Conservation (phyloP, 2,888 invertebrate species). For the Chironomus riparius region DNA sequence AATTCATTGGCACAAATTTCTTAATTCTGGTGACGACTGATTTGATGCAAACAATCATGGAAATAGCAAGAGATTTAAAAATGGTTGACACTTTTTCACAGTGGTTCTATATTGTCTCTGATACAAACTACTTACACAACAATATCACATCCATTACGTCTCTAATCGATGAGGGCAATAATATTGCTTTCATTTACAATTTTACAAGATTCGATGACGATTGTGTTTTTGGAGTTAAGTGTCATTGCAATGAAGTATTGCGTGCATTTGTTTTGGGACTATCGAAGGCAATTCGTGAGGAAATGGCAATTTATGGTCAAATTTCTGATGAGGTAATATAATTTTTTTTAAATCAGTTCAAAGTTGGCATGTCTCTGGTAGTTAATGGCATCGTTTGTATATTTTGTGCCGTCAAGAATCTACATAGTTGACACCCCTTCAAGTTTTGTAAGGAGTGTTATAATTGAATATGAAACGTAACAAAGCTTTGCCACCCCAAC, state of each 20-base stretch:
- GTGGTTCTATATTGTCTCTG: slow-evolving; percentile 71
- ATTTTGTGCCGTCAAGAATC: too few relatives aligned
- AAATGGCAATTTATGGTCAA: slow-evolving; percentile 61
- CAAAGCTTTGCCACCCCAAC: too few relatives aligned
- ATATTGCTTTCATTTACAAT: slow-evolving; percentile 53
- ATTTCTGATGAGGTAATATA: slow-evolving; percentile 64
- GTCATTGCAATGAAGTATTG: slow-evolving; percentile 60
- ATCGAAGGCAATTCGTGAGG: slow-evolving; percentile 58
- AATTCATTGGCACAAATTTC: slow-evolving; percentile 37
- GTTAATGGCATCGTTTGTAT: too few relatives aligned
- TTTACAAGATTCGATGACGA: neutral
- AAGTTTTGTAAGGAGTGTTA: too few relatives aligned
- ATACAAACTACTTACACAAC: slow-evolving; percentile 45
- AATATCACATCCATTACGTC: slow-evolving; percentile 50
- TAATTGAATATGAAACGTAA: too few relatives aligned
- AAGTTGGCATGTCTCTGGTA: too few relatives aligned
- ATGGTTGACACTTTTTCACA: slow-evolving; percentile 60
- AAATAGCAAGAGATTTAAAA: slow-evolving; percentile 54
- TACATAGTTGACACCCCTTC: too few relatives aligned
- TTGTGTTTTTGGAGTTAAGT: slow-evolving; percentile 46
- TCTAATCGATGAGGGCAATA: slow-evolving; percentile 64
- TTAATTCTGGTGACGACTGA: neutral
- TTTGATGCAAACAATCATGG: slow-evolving; percentile 45
- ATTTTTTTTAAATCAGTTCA: neutral
- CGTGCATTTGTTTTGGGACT: slow-evolving; percentile 58